Percentiles rank a stretch among this genome's conserved stretches.
Conservation (phyloP, 2,888 invertebrate genomes). For the Sarcophaga rosellei region DNA sequence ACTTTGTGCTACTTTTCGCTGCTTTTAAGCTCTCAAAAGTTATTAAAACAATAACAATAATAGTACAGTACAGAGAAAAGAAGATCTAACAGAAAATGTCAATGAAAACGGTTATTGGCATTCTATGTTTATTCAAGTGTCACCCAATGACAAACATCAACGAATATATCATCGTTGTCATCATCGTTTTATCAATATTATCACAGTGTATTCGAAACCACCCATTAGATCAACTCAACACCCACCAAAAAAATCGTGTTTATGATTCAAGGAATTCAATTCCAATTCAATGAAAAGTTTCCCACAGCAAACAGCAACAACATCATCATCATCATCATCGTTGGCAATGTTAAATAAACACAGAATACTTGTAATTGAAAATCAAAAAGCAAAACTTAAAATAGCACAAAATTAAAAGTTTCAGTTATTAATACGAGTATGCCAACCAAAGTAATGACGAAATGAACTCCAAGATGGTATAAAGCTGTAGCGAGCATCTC, state of each 20-base stretch:
- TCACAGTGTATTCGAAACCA: not conserved
- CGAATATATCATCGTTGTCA: conserved; percentile 8
- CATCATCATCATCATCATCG: not conserved
- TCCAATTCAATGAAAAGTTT: conserved; percentile 37
- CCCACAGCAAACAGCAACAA: not conserved
- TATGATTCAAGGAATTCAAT: conserved; percentile 19
- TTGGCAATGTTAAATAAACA: conserved; percentile 41
- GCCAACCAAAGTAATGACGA: no score
- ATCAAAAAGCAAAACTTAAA: no score
- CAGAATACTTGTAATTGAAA: not conserved
- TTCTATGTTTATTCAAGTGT: conserved; percentile 67
- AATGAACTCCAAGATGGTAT: no score
- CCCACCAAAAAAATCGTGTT: not conserved
- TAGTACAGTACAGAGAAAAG: not conserved
- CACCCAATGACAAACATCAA: conserved; percentile 63
- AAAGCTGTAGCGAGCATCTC: no score
- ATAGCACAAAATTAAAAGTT: not conserved
- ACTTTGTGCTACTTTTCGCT: conserved; percentile 13
- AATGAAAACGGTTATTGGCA: conserved; percentile 58
- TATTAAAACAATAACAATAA: conserved; percentile 12
- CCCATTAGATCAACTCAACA: conserved; percentile 6
- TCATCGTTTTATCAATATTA: conserved; percentile 16
- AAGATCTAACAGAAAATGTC: conserved; percentile 31
- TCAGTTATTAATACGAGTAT: not conserved
- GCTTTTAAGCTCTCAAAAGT: conserved; percentile 35